Evolutionary conservation across 2,888 invertebrate species (phyloP).

Genomic region (Heliothis peltigera): DNA sequence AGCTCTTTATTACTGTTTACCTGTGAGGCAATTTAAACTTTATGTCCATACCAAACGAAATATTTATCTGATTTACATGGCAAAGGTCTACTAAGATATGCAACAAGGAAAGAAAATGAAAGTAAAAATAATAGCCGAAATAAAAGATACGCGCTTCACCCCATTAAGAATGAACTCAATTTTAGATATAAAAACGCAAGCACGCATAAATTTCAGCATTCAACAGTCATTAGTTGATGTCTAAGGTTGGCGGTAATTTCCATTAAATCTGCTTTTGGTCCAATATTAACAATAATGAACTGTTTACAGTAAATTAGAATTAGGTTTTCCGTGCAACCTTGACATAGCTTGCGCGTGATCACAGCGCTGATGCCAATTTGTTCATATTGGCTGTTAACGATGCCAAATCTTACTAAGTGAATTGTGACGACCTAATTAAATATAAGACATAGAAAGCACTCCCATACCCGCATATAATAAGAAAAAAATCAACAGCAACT

Average conservation of each 20-base stretch:
- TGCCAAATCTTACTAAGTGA: slow-evolving; percentile 66
- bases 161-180: neutral
- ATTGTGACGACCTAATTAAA: slow-evolving; percentile 62
- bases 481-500: slow-evolving; percentile 22
- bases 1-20: neutral
- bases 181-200: neutral
- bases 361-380: slow-evolving; percentile 67
- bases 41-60: neutral
- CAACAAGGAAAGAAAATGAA: neutral
- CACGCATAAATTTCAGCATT: slow-evolving; percentile 5
- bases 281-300: slow-evolving; percentile 16
- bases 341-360: slow-evolving; percentile 64
- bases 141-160: neutral
- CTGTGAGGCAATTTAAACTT: neutral
- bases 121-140: neutral
- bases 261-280: slow-evolving; percentile 2
- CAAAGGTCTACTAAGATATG: slow-evolving; percentile 1
- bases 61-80: neutral
- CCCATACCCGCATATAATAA: slow-evolving; percentile 2
- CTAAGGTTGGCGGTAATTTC: neutral
- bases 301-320: slow-evolving; percentile 41
- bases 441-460: slow-evolving; percentile 6
- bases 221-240: neutral
- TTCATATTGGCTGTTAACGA: slow-evolving; percentile 65
- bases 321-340: slow-evolving; percentile 58